Base-by-base conservation (phyloP, 2,797 vertebrate genomes). In the Acanthurus leucopareius region DNA sequence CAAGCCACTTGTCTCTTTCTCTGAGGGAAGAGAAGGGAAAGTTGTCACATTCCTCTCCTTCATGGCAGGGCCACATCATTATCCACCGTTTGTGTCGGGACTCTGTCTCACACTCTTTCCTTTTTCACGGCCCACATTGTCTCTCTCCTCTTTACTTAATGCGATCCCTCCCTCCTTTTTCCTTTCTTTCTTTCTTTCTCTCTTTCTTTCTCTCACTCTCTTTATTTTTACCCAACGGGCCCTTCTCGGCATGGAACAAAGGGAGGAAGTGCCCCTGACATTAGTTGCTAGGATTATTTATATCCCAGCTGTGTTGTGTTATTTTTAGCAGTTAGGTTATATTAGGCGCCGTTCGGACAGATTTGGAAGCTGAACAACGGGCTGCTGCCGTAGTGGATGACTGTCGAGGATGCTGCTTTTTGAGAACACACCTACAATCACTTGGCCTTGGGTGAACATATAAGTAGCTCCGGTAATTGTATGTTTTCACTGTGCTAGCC, bases 251-350 rank as follows among this genome's bases (percentile, higher is more conserved):
- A 6, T 59, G 32, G 66, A 92, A 93, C 86, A 93, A 93, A 91
- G 72, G 56, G 52, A 89, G 90, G 89, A 92, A 91, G 88, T 77
- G 84, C 67, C 86, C 85, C 73, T 86, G 80, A 89, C 88, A 83
- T 85, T 85, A 87, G 81, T 45, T 48, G 59, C 53, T 22, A 11
- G 64, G 82, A 86, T 87, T 92, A 91, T 91, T 94, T 91, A 86
- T 89, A 91, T 85, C 82, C 10, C 7, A 20, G 51, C 67, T 65
- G 66, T 66, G 61, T 78, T 52, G 73, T 53, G 77, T 90, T 93
- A 93, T 92, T 92, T 93, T 92, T 91, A 93, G 86, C 75, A 20
- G 13, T 62, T n/a, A 40, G 85, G 83, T 83, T 94, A 89, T 92
- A 92, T 94, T 90, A 74, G 86, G 80, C 65, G 17, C 62, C 15